Evolutionary conservation across 2,797 vertebrate genomes (phyloP).

Genomic region (Helicolenus hilgendorfi): DNA sequence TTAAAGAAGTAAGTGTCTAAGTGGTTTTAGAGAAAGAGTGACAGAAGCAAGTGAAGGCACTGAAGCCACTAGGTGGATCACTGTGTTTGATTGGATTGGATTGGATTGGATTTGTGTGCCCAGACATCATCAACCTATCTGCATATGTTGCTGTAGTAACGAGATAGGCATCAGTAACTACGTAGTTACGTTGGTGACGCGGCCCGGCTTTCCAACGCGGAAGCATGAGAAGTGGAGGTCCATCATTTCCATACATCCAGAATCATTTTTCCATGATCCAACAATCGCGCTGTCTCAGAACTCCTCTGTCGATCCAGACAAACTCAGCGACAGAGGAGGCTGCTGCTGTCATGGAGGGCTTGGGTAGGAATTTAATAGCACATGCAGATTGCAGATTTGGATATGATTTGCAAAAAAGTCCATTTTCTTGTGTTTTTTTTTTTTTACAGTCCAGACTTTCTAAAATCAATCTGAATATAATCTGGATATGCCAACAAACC

Average conservation of each 20-base stretch:
- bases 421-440: background rate
- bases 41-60: too few relatives aligned
- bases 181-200: background rate
- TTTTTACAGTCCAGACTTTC: background rate
- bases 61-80: too few relatives aligned
- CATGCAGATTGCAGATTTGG: background rate
- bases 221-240: background rate
- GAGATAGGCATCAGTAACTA: background rate
- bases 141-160: background rate
- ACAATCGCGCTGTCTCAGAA: too few relatives aligned
- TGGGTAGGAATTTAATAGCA: too few relatives aligned
- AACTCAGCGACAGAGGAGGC: too few relatives aligned
- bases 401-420: background rate
- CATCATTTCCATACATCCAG: background rate
- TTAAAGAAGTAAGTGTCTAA: too few relatives aligned
- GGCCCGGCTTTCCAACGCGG: background rate
- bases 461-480: background rate
- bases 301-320: too few relatives aligned
- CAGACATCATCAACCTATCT: background rate
- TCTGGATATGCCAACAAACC: background rate
- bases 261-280: too few relatives aligned
- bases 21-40: too few relatives aligned
- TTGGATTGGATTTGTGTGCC: background rate
- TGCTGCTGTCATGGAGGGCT: too few relatives aligned
- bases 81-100: too few relatives aligned